Conservation (phyloP, 30 jellyfish, hydroid and myxozoan genomes). For the Chironex yamaguchii region DNA sequence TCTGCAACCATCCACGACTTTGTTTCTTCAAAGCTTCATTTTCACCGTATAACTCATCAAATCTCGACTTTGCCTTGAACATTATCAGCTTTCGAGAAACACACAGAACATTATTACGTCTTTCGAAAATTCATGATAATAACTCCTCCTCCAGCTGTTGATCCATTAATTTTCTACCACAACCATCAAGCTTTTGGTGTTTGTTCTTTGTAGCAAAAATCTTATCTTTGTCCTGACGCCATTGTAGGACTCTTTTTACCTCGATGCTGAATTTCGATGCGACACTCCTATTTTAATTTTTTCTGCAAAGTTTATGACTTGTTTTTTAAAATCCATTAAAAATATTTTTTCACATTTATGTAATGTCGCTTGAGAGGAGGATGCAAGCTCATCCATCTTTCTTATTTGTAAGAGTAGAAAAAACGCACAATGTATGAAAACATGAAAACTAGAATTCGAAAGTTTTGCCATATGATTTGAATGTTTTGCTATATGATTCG, state of each 20-base stretch:
- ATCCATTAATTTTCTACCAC: too few relatives aligned
- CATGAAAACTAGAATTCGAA: background rate
- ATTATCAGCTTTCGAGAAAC: too few relatives aligned
- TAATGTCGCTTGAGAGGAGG: background rate
- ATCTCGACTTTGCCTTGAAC: too few relatives aligned
- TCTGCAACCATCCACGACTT: slow-evolving; percentile 7
- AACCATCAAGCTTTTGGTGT: too few relatives aligned
- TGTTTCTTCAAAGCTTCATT: background rate
- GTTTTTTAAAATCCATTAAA: too few relatives aligned
- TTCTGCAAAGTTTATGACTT: slow-evolving; percentile 14
- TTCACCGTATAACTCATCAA: too few relatives aligned
- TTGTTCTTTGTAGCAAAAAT: slow-evolving; percentile 63
- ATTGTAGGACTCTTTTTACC: too few relatives aligned
- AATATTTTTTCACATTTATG: background rate
- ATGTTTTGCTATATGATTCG: background rate
- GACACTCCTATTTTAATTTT: too few relatives aligned
- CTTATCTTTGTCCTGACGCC: slow-evolving; percentile 26
- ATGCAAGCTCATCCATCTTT: slow-evolving; percentile 8
- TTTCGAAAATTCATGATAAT: slow-evolving; percentile 12
- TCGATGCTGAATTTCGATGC: too few relatives aligned
- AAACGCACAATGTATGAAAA: too few relatives aligned
- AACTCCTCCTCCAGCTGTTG: slow-evolving; percentile 31
- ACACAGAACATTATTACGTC: slow-evolving; percentile 7
- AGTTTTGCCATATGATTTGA: background rate
- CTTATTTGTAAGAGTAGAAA: too few relatives aligned